Evolutionary conservation across 2,797 vertebrate species (phyloP), one percentile per base, ranked within the genome.

Genomic region (Gobio occitaniae): DNA sequence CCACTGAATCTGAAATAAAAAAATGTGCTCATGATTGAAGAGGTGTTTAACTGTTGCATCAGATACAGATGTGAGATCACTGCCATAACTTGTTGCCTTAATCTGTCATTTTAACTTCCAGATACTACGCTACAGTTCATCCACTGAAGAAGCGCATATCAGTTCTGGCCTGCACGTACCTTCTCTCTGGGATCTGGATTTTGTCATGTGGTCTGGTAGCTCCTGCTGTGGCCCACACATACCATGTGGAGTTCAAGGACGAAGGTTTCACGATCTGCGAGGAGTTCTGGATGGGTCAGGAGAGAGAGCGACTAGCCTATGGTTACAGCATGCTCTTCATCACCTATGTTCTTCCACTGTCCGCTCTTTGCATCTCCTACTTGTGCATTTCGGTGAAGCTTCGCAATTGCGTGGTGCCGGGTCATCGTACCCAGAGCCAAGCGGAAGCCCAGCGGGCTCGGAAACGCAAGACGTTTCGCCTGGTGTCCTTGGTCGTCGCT

Each of bases 231-330:
- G 95, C 96, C 77, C 96, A 97, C 93, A 97, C 97, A 0, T 97
- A 97, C 90, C 95, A 97, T 0, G 96, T 97, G 89, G 96, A 97
- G 92, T 97, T 97, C 61, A 94, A 91, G 84, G 94, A 94, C 0
- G 95, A 97, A 90, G 96, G 96, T 87, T 97, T 97, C 88, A 92
- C 93, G 89, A 97, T 97, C 92, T 97, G 96, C 0, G 96, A 97
- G 92, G 97, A 97, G 92, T 97, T 97, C 93, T 97, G 97, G 97
- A 93, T 97, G 93, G 95, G 93, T 61, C 91, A 96, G 89, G 94
- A 96, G 91, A 90, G 59, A 5, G 92, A 96, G 91, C 93, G 93
- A 19, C 90, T 97, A 90, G 96, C 94, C 9, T 97, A 97, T 0
- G 96, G 96, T 1, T 97, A 97, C 84, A 94, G 96, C 94, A 96